Evolutionary conservation across 1,140 invertebrate species (phyloP), one percentile per base, ranked within the genome.

Genomic region (Phymorhynchus buccinoides): DNA sequence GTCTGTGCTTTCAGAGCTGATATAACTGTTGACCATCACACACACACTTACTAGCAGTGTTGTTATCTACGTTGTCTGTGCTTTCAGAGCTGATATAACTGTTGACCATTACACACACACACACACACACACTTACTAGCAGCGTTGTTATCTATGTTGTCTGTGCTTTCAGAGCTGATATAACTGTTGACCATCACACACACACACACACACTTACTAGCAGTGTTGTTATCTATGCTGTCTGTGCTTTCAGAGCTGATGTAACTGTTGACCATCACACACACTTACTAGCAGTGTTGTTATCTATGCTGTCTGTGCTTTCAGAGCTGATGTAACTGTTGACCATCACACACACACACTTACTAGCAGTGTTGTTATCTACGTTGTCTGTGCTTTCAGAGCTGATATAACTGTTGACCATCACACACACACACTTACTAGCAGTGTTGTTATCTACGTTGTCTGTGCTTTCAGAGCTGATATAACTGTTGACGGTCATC

Each of bases 201-300:
- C 44, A 48, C 44, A 48, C 44, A 9, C 44, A 22, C n/a, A 30
- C 44, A 48, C 44, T 18, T 44, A 81, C 80, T 39, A 37, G 56
- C 1, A 6, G 52, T 27, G 39, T n/a, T 39, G 30, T 81, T 56
- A 35, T 16, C 39, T 27, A n/a, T n/a, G n/a, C n/a, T n/a, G n/a
- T 81, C 81, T 30, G 62, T 32, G 62, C 12, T 39, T 32, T 83
- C 81, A 9, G 56, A 71, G 66, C 32, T 83, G 52, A 88, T 83
- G 82, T 85, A 89, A 35, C 86, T 89, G 73, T 89, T 89, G 32
- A 90, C 85, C 0, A 89, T 90, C 32, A 89, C n/a, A n/a, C n/a
- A n/a, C n/a, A n/a, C n/a, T n/a, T n/a, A n/a, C n/a, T n/a, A n/a
- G n/a, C n/a, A n/a, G n/a, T n/a, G n/a, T n/a, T n/a, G n/a, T n/a